A percentile compares a stretch with the other conserved stretches of the same genome.
These are phyloP conservation scores for Petrosia ficiformis DNA, from an alignment of 37 sponge, comb jelly and placozoan genomes.

Conservation along the genomic window DNA sequence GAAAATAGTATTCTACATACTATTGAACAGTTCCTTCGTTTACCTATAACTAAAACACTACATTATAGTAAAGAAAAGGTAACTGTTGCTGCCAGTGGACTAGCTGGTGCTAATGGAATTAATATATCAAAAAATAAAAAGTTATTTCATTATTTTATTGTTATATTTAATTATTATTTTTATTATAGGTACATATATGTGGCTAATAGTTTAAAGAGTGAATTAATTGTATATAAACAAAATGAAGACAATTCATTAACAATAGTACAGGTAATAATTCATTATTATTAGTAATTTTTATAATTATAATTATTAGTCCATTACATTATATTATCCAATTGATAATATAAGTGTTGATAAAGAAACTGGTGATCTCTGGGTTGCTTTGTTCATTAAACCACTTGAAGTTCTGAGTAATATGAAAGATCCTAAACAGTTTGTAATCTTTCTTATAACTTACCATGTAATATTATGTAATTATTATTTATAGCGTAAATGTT, in stretches of 20 bases:
- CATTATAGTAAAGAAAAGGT: neutral
- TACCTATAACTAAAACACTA: neutral
- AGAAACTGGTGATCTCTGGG: neutral
- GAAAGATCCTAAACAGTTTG: neutral
- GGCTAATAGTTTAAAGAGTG: neutral
- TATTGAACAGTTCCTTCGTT: neutral
- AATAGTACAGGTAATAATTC: conserved; percentile 11
- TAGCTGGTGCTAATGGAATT: conserved; percentile 30
- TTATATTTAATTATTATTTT: neutral
- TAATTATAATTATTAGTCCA: too few species aligned
- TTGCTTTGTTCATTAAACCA: neutral
- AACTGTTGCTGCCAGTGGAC: conserved; percentile 1
- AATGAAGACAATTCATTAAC: conserved; percentile 22
- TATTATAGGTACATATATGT: conserved; percentile 33
- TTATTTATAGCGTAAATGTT: neutral
- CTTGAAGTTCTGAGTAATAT: neutral
- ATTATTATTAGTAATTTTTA: neutral
- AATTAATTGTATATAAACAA: conserved; percentile 17
- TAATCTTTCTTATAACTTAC: neutral
- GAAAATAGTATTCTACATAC: neutral
- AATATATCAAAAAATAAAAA: conserved; percentile 35
- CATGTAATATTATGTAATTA: neutral
- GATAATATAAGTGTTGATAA: neutral
- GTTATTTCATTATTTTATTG: conserved; percentile 2
- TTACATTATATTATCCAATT: too few species aligned